Evolutionary conservation across 2,113 vertebrate genomes (phyloP), one percentile per base, ranked within the genome.

Genomic region (Blennius ocellaris): DNA sequence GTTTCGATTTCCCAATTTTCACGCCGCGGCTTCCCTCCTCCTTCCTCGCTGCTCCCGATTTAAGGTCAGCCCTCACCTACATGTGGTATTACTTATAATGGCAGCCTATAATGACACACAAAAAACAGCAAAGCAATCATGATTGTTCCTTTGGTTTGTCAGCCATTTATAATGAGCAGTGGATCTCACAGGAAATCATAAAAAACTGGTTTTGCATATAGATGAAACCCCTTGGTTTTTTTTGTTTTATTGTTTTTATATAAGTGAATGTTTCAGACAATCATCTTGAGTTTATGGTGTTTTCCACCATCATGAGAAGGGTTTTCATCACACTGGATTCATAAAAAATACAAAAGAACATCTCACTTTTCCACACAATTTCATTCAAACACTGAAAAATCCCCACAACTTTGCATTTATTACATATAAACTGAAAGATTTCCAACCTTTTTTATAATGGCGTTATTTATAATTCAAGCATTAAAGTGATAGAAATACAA

Each of bases 1-100:
- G 69, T 78, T 77, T 58, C 77, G 60, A 60, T 78, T 80, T 58
- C 57, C 49, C 50, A 64, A 47, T 78, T 69, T 74, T 72, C 68
- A 76, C 53, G 58, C 61, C 60, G 17, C 54, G 17, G 43, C 47
- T 37, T n/a, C 11, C 37, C 52, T 48, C 15, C 51, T 47, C n/a
- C 54, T 65, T 55, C 59, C 53, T 72, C 40, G 37, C 51, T 50
- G 59, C 41, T 38, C 47, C 54, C 51, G 63, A 49, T 44, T 51
- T 56, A 39, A 73, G 39, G 61, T 54, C 51, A 63, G 30, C 62
- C 66, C 52, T 72, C 52, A 67, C 57, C 47, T 47, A 54, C 16
- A 41, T 43, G 43, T 10, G 53, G 8, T 10, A 11, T 62, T 60
- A 59, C 53, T 55, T 44, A 9, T 64, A 58, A 38, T 59, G 40